These are phyloP conservation scores for Agonopterix alstromeriana DNA, from an alignment of 2,888 invertebrate genomes.

Conservation along the genomic window DNA sequence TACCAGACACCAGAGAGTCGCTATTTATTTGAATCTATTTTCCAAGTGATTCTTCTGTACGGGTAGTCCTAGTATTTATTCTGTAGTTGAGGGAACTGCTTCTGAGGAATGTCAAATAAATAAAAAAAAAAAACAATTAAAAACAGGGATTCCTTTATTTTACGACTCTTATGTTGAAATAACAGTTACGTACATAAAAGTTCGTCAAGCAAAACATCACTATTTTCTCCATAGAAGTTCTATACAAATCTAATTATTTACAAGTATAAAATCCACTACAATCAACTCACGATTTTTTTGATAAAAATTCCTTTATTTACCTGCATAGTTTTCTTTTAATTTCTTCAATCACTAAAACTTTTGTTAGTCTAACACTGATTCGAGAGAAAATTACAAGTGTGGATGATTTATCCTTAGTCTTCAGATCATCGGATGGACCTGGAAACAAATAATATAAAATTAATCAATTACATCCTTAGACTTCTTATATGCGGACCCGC, in stretches of 20 bases:
- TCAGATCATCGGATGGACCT: conserved; percentile 63
- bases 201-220: conserved; percentile 64
- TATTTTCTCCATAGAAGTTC: conserved; percentile 49
- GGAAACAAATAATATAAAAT: conserved; percentile 21
- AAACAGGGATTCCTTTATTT: conserved; percentile 62
- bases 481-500: no score
- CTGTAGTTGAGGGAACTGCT: no score
- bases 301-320: conserved; percentile 35
- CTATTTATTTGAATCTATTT: no score
- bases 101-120: no score
- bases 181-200: conserved; percentile 65
- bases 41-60: no score
- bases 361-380: conserved; percentile 56
- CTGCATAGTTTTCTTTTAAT: conserved; percentile 38
- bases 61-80: no score
- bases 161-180: conserved; percentile 49
- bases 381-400: conserved; percentile 35
- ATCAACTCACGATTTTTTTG: conserved; percentile 41
- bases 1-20: no score
- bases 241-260: conserved; percentile 61
- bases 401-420: conserved; percentile 28
- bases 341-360: conserved; percentile 43
- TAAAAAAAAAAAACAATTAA: background rate
- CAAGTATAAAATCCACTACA: conserved; percentile 72
- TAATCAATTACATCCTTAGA: no score